phyloP scores from a whole-genome alignment of 2,797 vertebrate species.

The Rhinella marina region DNA sequence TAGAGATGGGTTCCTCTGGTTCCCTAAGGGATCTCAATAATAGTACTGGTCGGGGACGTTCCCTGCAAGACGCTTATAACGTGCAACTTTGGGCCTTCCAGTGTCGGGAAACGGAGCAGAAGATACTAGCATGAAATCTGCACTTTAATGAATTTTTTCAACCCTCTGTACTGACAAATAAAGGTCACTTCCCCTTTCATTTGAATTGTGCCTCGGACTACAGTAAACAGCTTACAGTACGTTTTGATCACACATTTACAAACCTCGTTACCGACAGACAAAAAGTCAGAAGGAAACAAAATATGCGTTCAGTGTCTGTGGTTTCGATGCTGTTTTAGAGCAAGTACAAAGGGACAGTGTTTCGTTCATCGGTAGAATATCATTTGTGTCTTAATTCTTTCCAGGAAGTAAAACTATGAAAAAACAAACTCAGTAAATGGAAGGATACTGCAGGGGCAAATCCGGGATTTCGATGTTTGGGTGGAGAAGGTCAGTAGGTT shows the following conservation, averaged over 20 bases:
- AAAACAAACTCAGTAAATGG: not conserved
- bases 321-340: slow-evolving; percentile 30
- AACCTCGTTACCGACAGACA: slow-evolving; percentile 29
- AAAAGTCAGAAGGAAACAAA: slow-evolving; percentile 35
- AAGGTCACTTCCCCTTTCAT: not conserved
- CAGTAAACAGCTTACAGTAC: slow-evolving; percentile 5
- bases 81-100: not conserved
- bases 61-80: not conserved
- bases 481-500: no score
- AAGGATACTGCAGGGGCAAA: not conserved
- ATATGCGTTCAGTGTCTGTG: slow-evolving; percentile 40
- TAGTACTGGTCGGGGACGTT: not conserved
- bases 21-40: not conserved
- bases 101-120: not conserved
- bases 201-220: not conserved
- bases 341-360: slow-evolving; percentile 1
- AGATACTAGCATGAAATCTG: not conserved
- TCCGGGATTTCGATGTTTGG: not conserved
- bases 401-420: not conserved
- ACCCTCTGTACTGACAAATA: not conserved
- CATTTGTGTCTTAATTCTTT: not conserved
- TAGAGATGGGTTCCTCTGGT: not conserved
- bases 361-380: slow-evolving; percentile 21
- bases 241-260: not conserved
- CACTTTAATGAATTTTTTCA: not conserved